Evolutionary conservation across 92 coral and sea anemone species (phyloP), one percentile per base, ranked within the genome.

Genomic region (Phenganax subtilis): DNA sequence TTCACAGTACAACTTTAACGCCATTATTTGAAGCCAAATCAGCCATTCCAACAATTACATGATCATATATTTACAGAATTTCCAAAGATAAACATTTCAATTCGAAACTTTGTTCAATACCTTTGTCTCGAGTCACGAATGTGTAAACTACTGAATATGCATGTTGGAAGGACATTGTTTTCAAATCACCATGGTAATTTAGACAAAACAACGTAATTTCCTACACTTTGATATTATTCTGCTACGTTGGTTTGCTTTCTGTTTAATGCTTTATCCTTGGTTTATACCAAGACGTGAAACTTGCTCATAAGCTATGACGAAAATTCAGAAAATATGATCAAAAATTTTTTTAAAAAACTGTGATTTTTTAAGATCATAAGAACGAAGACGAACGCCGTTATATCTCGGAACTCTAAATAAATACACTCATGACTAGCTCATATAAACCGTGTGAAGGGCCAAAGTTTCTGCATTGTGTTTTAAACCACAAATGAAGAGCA

Each of bases 111-210:
- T 57, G n/a, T 51, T 31, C 81, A 59, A 76, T 59, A 55, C 27
- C 55, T 76, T 76, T 76, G 81, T 76, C 56, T 59, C 70, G 20
- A 20, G 71, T 76, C 81, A 76, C 81, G 81, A 76, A 57, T 17
- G 51, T 57, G 69, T 57, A 59, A 59, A 59, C 70, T 76, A 10
- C 56, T 76, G 27, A 76, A 76, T 76, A 76, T 60, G 62, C 69
- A 30, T 29, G 55, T 57, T 30, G 81, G 55, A 31, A 59, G 54
- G 27, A 29, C 66, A 64, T 28, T 76, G 81, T 76, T 76, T 57
- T 76, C 54, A 28, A 15, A 76, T 76, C 56, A 70, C 56, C 71
- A 76, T 76, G 81, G 81, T n/a, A 76, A 76, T 76, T 30, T 29
- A 59, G 16, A 55, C 44, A 11, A 60, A 44, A 47, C 25, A 29